Percentiles rank a stretch among this genome's conserved stretches.
phyloP scores from a whole-genome alignment of 1,140 invertebrate species.

The Philotrypesis tridentata region DNA sequence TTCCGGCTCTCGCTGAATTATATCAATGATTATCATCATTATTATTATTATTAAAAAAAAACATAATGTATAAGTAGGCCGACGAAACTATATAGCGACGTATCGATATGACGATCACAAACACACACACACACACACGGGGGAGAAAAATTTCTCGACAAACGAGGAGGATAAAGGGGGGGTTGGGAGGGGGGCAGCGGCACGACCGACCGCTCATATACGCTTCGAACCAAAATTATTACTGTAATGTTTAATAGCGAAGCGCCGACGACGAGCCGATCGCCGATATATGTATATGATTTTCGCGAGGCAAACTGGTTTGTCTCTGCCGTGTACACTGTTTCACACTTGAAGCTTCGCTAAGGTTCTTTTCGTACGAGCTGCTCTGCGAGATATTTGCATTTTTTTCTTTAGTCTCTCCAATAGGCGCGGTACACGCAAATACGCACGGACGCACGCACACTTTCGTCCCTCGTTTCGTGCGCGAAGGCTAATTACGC shows the following conservation, averaged over 20 bases:
- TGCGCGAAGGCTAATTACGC: background rate
- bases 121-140: too few relatives aligned
- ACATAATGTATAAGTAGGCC: constrained; percentile 21
- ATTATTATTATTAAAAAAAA: background rate
- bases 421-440: too few relatives aligned
- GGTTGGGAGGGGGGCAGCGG: too few relatives aligned
- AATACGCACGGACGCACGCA: too few relatives aligned
- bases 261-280: background rate
- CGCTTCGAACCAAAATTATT: constrained; percentile 58
- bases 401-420: too few relatives aligned
- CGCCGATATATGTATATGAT: constrained; percentile 44
- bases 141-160: background rate
- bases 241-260: constrained; percentile 39
- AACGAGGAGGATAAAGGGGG: too few relatives aligned
- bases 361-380: background rate
- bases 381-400: too few relatives aligned
- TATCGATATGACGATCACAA: constrained; percentile 40
- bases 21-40: constrained; percentile 18
- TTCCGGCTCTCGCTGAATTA: background rate
- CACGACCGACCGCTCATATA: constrained; percentile 57
- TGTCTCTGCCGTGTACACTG: constrained; percentile 1
- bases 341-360: background rate
- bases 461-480: background rate
- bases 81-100: background rate
- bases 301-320: constrained; percentile 11